Base-by-base conservation (phyloP, 2,888 invertebrate species). In the Drosophila putrida region DNA sequence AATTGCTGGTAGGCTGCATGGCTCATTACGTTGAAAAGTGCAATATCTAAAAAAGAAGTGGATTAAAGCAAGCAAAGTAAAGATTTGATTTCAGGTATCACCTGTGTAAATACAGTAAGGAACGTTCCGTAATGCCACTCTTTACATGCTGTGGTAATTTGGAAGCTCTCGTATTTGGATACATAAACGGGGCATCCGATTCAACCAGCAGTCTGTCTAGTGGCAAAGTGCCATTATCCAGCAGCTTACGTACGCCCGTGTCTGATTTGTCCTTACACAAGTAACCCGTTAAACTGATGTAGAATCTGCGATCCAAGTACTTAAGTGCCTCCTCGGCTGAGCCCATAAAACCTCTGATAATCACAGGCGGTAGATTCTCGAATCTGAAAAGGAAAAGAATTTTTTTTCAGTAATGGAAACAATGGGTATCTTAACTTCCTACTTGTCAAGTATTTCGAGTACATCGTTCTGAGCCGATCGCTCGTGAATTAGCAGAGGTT, bases 141-240 rank as follows among this genome's bases (percentile, higher is more conserved):
- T 97, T 97, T 20, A 98, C 96, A 90, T 97, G 96, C 83, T 95
- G 93, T 46, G 98, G 97, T 90, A 98, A 93, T 92, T 98, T 98
- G 33, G 98, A 97, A 71, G 98, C 98, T 90, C 98, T 94, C 72
- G 97, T 97, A 92, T 98, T 97, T 3, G 98, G 98, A 92, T 97
- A 98, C 98, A 98, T 98, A 91, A 98, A 98, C 2, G 98, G 98
- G 0, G 98, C 96, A 93, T 98, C 98, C 0, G 98, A 98, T 93
- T 98, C 98, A 5, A 98, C 96, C 64, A 98, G 92, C 81, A 98
- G 93, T 90, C 95, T 95, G 85, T 98, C 97, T 78, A 98, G 90
- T 0, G 98, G 97, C 86, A 98, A 93, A 57, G 95, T 93, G 59
- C 96, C 95, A 88, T 96, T 96, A 36, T 96, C 96, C 38, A 98